Base-by-base conservation (phyloP, 2,797 vertebrate genomes). In the Acanthopagrus latus region DNA sequence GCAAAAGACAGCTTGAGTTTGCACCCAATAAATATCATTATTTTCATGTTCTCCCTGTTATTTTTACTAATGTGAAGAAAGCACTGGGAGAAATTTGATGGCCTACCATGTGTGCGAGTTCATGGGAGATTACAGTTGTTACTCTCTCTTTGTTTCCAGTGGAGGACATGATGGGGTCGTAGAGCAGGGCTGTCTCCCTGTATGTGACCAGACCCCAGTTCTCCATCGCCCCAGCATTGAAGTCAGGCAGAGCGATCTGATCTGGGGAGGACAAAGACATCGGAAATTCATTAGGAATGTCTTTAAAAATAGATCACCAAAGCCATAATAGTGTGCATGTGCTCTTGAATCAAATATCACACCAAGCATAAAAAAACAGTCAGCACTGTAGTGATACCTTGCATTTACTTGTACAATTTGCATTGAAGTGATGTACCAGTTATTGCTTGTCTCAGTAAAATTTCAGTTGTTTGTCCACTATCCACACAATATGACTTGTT, bases 121-220 rank as follows among this genome's bases (percentile, higher is more conserved):
- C 97, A 0, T 99, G 97, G 7, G 95, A 90, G 0, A 99, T 94
- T 51, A 98, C 93, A 0, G 93, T 93, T 48, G 90, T 80, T 46
- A 98, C 93, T 2, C 96, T 93, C 85, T 98, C 96, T 88, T 96
- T 96, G 95, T 98, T 98, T 75, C 94, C 17, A 0, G 81, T 96
- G 78, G 97, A 98, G 79, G 97, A 98, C 29, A 86, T 76, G 0
- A 0, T 0, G 0, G 64, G 7, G 29, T 98, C 93, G 0, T 86
- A 97, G 17, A 98, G 95, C 68, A 99, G 93, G 0, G 96, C 83
- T 0, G 88, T 97, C 90, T 99, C 97, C 46, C 97, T 93, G 92
- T 99, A 99, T 3, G 96, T 98, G 84, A 99, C 83, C 76, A 99
- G 94, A 3, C 97, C 97, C 97, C 97, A 99, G 93, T 99, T 99